phyloP scores from a whole-genome alignment of 2,888 invertebrate species.

The Ennomos erosarius region DNA sequence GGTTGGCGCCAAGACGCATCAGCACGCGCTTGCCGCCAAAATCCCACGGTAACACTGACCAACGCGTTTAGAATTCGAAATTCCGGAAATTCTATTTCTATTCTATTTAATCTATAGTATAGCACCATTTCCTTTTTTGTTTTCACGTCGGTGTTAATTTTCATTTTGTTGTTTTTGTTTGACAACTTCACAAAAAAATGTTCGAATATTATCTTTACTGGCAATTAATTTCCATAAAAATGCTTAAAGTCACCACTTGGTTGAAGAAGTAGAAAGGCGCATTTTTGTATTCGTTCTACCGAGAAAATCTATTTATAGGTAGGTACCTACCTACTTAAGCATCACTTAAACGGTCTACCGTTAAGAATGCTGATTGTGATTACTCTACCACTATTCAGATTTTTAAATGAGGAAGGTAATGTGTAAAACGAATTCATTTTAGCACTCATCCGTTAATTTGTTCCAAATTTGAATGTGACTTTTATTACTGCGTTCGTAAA shows the following conservation, averaged over 20 bases:
- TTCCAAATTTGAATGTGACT: constrained; percentile 40
- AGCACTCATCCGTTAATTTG: constrained; percentile 45
- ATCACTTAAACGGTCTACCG: constrained; percentile 10
- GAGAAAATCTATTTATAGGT: not conserved
- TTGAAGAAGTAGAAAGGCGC: not conserved
- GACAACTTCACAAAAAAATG: no score
- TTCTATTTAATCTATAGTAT: no score
- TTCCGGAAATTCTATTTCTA: constrained; percentile 49
- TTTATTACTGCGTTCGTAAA: constrained; percentile 41
- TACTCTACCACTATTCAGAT: constrained; percentile 20
- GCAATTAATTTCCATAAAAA: no score
- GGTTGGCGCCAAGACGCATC: constrained; percentile 8
- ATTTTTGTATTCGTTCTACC: constrained; percentile 4
- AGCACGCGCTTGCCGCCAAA: constrained; percentile 29
- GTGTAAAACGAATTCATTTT: constrained; percentile 38
- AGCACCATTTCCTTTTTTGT: no score
- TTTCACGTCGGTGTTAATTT: no score
- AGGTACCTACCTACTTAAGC: not conserved
- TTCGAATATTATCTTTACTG: no score
- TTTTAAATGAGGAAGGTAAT: constrained; percentile 29
- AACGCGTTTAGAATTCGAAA: constrained; percentile 39
- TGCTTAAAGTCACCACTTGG: no score
- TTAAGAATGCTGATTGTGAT: constrained; percentile 17
- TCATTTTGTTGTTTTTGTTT: no score
- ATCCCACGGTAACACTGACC: constrained; percentile 35